A percentile compares a stretch with the other conserved stretches of the same genome.
These are phyloP conservation scores for Cordylochernes scorpioides DNA, from an alignment of 2,888 invertebrate species.

Conservation along the genomic window DNA sequence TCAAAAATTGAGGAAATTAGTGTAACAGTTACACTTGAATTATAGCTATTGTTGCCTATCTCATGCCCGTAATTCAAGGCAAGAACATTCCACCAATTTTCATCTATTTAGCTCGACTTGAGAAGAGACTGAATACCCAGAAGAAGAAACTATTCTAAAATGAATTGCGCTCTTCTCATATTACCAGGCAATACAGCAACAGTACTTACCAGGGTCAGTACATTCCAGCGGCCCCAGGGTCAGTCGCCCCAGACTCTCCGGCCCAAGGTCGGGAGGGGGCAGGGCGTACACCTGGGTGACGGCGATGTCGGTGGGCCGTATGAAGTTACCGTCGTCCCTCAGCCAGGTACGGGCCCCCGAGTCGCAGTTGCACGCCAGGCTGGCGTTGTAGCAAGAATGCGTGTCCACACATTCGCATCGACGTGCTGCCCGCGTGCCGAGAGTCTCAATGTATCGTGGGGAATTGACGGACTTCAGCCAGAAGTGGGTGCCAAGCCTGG, in stretches of 20 bases:
- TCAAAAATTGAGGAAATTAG: no score
- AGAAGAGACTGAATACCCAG: no score
- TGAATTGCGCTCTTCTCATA: no score
- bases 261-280: conserved; percentile 51
- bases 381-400: conserved; percentile 46
- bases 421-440: conserved; percentile 32
- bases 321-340: conserved; percentile 60
- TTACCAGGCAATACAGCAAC: no score
- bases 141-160: no score
- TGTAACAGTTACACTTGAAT: no score
- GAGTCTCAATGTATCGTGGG: conserved; percentile 19
- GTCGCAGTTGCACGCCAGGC: conserved; percentile 71
- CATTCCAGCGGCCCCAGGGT: conserved; percentile 73
- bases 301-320: conserved; percentile 49
- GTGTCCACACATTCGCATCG: conserved; percentile 37
- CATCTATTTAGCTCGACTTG: no score
- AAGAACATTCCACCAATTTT: no score
- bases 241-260: conserved; percentile 56
- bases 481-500: conserved; percentile 14
- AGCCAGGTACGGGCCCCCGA: conserved; percentile 48
- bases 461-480: conserved; percentile 15
- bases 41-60: no score
- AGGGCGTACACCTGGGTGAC: conserved; percentile 70
- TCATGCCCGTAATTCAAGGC: no score
- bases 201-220: conserved; percentile 80